Percentiles rank a stretch among this genome's conserved stretches.
Evolutionary conservation across 1,140 invertebrate species (phyloP).

Genomic region (Drosophila leontia): DNA sequence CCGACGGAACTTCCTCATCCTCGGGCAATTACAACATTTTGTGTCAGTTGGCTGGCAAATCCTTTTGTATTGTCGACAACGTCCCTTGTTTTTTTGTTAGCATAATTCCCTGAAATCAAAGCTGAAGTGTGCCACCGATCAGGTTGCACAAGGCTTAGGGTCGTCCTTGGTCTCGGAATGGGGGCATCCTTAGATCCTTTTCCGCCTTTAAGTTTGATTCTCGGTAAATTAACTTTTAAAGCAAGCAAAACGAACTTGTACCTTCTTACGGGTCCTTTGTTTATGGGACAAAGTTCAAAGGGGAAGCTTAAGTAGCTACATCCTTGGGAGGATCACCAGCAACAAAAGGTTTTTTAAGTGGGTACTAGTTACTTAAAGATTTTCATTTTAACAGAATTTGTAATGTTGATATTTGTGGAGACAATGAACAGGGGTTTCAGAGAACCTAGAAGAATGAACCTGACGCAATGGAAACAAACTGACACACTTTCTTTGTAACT

Average conservation of each 20-base stretch:
- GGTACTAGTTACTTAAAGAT: not conserved
- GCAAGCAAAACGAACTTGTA: slow-evolving; percentile 50
- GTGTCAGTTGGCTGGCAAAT: slow-evolving; percentile 78
- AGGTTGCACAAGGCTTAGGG: slow-evolving; percentile 62
- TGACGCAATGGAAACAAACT: not conserved
- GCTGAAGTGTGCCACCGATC: slow-evolving; percentile 80
- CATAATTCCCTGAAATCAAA: slow-evolving; percentile 80
- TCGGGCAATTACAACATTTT: slow-evolving; percentile 81
- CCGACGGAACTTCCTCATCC: slow-evolving; percentile 6
- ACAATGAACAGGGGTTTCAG: not conserved
- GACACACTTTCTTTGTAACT: no score
- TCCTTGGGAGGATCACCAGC: slow-evolving; percentile 46
- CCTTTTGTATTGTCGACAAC: slow-evolving; percentile 58
- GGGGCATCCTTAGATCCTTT: slow-evolving; percentile 59
- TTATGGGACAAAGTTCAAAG: slow-evolving; percentile 16
- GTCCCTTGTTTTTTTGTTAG: slow-evolving; percentile 32
- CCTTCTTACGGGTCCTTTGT: slow-evolving; percentile 61
- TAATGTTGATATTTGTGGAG: not conserved
- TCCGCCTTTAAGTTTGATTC: slow-evolving; percentile 80
- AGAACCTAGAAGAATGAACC: not conserved
- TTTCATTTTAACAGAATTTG: not conserved
- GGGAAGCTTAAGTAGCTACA: slow-evolving; percentile 59
- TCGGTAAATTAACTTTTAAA: slow-evolving; percentile 82
- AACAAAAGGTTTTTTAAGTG: slow-evolving; percentile 28
- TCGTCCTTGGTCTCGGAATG: slow-evolving; percentile 18